Evolutionary conservation across 2,888 invertebrate species (phyloP), one percentile per base, ranked within the genome.

Genomic region (Lumbricus terrestris): DNA sequence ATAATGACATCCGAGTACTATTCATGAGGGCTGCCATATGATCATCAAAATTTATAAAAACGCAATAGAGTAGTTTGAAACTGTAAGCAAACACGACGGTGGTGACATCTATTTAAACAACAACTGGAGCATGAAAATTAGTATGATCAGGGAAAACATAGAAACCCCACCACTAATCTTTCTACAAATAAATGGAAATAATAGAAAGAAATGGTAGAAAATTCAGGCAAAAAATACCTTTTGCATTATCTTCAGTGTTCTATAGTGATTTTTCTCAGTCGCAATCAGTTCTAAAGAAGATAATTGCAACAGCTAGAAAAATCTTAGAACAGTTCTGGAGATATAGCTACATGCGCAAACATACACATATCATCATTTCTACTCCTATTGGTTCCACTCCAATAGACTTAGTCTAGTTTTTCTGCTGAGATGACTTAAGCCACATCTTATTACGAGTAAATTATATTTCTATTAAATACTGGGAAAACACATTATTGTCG

Each of bases 221-320:
- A 54, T 82, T 18, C 34, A 1, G 35, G 3, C 82, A 69, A n/a
- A n/a, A 69, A 69, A 69, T 69, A 98, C 98, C 96, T 97, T 97
- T 94, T 98, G 98, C 97, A 99, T 98, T 8, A 98, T 97, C 92
- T 97, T 96, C 93, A 99, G 96, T 16, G 98, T 98, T 93, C 98
- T 96, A 95, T 98, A 98, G 94, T 98, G 98, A 95, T 98, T 98
- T 95, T 98, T 98, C 95, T 99, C 99, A 8, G 98, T 98, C 94
- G 98, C 96, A 93, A 98, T 98, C 93, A 99, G 96, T 95, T 99
- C 98, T 95, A 93, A 82, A 94, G 93, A 90, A 90, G 69, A 29
- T 47, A 37, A 90, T 37, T 33, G 37, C 6, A 37, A 82, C 18
- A 90, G 33, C 88, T 85, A 88, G 29, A 37, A 47, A 85, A 88